These are phyloP conservation scores for Diceros bicornis DNA, from an alignment of 2,797 vertebrate species.

Conservation along the genomic window DNA sequence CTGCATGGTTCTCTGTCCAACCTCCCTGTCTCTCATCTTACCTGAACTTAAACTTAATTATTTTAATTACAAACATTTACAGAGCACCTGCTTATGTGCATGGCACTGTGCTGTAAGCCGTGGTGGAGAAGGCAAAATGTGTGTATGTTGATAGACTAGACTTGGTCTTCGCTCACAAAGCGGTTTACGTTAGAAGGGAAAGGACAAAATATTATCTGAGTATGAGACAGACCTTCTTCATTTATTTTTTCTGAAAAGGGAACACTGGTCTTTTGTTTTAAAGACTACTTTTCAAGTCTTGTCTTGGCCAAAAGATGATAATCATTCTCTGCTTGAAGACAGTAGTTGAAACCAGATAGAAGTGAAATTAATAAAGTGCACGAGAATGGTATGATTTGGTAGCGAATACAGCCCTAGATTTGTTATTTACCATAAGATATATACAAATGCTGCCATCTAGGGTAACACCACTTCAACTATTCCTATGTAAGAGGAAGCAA, in stretches of 20 bases:
- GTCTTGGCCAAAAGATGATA: neutral
- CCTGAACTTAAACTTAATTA: neutral
- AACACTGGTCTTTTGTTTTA: neutral
- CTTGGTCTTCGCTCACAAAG: neutral
- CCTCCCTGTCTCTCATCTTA: neutral
- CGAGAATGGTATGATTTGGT: neutral
- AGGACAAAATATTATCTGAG: neutral
- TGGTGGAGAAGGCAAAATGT: neutral
- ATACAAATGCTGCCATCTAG: neutral
- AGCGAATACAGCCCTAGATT: too few relatives aligned
- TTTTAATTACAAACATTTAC: neutral
- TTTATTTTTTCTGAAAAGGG: neutral
- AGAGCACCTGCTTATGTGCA: neutral
- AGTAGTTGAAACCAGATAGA: neutral
- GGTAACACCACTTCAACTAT: neutral
- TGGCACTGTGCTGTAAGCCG: neutral
- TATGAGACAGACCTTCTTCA: neutral
- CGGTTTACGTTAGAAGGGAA: neutral
- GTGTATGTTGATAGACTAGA: neutral
- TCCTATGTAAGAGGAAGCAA: neutral
- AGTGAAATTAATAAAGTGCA: neutral
- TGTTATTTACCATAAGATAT: neutral
- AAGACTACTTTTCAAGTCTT: neutral
- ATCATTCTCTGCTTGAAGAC: neutral
- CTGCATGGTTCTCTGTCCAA: neutral